These are phyloP conservation scores for Malthinus seriepunctatus DNA, from an alignment of 2,888 invertebrate genomes.

Conservation along the genomic window DNA sequence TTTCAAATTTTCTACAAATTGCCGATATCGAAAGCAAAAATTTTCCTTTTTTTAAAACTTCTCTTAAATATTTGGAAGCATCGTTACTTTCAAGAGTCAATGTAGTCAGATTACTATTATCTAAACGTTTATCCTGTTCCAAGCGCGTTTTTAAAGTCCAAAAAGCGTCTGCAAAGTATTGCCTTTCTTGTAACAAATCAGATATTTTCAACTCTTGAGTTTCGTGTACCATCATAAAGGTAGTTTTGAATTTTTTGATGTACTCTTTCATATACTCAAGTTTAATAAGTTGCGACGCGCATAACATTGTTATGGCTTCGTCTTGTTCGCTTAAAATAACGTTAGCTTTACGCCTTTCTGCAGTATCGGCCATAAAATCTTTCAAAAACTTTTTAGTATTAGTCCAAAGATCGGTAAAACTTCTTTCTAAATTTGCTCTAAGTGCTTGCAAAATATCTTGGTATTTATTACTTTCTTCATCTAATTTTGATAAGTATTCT, in stretches of 20 bases:
- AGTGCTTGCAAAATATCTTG: constrained; percentile 40
- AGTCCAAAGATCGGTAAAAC: constrained; percentile 40
- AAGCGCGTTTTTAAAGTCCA: constrained; percentile 58
- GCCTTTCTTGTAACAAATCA: constrained; percentile 48
- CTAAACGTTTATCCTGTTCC: constrained; percentile 56
- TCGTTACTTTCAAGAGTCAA: constrained; percentile 67
- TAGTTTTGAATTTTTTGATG: constrained; percentile 41
- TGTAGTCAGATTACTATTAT: constrained; percentile 60
- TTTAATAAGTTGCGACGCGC: constrained; percentile 37
- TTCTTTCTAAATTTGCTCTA: constrained; percentile 39
- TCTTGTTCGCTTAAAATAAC: constrained; percentile 41
- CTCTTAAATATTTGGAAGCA: constrained; percentile 60
- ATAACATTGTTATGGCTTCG: constrained; percentile 35
- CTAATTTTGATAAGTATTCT: constrained; percentile 47
- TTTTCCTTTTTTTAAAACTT: constrained; percentile 61
- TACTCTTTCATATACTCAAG: constrained; percentile 35
- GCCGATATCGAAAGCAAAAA: constrained; percentile 64
- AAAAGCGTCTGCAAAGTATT: constrained; percentile 46
- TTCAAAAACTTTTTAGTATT: constrained; percentile 39
- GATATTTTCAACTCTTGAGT: constrained; percentile 29
- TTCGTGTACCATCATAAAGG: constrained; percentile 31
- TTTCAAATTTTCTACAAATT: constrained; percentile 71
- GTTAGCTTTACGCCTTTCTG: constrained; percentile 38
- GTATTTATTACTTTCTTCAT: constrained; percentile 45
- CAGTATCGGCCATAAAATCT: constrained; percentile 19